These are phyloP conservation scores for Hemibagrus guttatus DNA, from an alignment of 2,797 vertebrate genomes.

Conservation along the genomic window DNA sequence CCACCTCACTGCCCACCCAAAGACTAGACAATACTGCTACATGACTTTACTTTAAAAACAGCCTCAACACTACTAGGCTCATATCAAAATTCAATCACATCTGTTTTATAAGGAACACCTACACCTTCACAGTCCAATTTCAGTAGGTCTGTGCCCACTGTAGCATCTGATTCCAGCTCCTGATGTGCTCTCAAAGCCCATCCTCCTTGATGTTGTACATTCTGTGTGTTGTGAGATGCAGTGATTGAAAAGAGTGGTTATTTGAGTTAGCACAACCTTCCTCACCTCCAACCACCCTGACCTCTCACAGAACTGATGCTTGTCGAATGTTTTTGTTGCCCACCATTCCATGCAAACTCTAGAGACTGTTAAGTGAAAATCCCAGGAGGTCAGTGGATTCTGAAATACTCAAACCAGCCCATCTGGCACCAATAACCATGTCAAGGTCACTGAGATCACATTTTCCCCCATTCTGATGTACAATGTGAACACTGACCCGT, in stretches of 20 bases:
- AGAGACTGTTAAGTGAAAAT: not conserved
- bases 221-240: not conserved
- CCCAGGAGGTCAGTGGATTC: not conserved
- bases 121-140: not conserved
- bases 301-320: constrained; percentile 1
- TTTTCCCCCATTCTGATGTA: not conserved
- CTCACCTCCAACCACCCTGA: not conserved
- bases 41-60: not conserved
- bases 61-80: not conserved
- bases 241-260: not conserved
- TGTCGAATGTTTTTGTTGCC: not conserved
- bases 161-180: not conserved
- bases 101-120: not conserved
- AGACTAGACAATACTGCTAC: not conserved
- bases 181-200: not conserved
- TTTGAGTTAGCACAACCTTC: not conserved
- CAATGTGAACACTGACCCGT: not conserved
- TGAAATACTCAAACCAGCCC: not conserved
- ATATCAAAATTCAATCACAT: not conserved
- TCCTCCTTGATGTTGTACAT: not conserved
- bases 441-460: not conserved
- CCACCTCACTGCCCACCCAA: not conserved
- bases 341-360: not conserved
- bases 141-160: not conserved
- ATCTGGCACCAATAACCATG: not conserved